Base-by-base conservation (phyloP, 2,113 vertebrate genomes). In the Ictalurus furcatus region DNA sequence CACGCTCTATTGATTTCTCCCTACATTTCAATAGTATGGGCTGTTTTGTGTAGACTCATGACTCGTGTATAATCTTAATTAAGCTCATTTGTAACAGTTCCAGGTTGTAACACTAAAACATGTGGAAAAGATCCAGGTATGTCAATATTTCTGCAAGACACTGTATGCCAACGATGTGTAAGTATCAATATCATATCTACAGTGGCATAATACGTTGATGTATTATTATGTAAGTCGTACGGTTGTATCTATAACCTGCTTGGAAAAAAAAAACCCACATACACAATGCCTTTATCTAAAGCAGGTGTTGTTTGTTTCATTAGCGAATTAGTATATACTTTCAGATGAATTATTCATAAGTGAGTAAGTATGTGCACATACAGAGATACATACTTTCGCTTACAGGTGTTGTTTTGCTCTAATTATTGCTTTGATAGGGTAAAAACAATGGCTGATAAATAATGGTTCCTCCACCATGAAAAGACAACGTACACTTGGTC, bases 361-460 rank as follows among this genome's bases (percentile, higher is more conserved):
- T 13, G 3, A 44, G 21, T 44, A 44, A 23, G 23, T 25, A 52
- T 19, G 23, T 8, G 34, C 40, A 13, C 44, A n/a, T 13, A 28
- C 40, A 52, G 4, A 80, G 13, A 52, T 79, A 44, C 76, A 54
- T 54, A 67, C 23, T 80, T 58, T 63, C 37, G n/a, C 40, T 63
- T 48, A 1, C 87, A 44, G 87, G 44, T n/a, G 44, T 21, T 34
- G 58, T 23, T 44, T 12, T 65, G 76, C 37, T 34, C 52, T 34
- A 6, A 40, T 83, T 61, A 84, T 84, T 84, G 37, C 23, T 73
- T 61, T 52, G 48, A 78, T 59, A 73, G 74, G 81, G 86, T 67
- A 69, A 30, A 63, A 67, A 80, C 37, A 74, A 61, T 17, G 48
- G 59, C 65, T 82, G 79, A 25, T 52, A 63, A 63, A 44, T 84